These are phyloP conservation scores for Clepsis dumicolana DNA, from an alignment of 2,888 invertebrate species.

Conservation along the genomic window DNA sequence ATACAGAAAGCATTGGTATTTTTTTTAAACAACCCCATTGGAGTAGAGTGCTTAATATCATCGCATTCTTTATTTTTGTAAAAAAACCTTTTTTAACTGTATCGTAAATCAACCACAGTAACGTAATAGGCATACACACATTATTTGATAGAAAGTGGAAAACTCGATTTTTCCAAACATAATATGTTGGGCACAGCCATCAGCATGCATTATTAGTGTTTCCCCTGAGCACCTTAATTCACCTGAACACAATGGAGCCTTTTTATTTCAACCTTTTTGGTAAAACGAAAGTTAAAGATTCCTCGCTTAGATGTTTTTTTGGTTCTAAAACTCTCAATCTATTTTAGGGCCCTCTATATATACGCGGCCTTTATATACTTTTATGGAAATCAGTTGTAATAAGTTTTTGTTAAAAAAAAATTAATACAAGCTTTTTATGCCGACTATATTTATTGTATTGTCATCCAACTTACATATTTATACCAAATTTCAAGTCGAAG, in stretches of 20 bases:
- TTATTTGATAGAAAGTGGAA: neutral
- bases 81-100: too few relatives aligned
- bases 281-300: neutral
- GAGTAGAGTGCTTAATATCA: too few relatives aligned
- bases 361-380: too few relatives aligned
- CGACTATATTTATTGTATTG: too few relatives aligned
- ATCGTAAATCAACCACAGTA: neutral
- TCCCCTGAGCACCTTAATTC: constrained; percentile 6
- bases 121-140: neutral
- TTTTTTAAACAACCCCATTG: too few relatives aligned
- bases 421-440: too few relatives aligned
- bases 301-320: neutral
- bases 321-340: neutral
- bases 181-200: neutral
- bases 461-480: too few relatives aligned
- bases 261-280: constrained; percentile 11
- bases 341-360: neutral
- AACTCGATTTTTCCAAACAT: neutral
- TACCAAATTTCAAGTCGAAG: too few relatives aligned
- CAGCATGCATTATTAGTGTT: constrained; percentile 13
- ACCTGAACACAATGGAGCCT: neutral
- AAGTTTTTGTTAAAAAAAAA: too few relatives aligned
- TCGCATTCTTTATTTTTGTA: too few relatives aligned
- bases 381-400: too few relatives aligned
- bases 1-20: too few relatives aligned